Percentiles rank a stretch among this genome's conserved stretches.
These are phyloP conservation scores for Tetragonula carbonaria DNA, from an alignment of 2,888 invertebrate genomes.

Conservation along the genomic window DNA sequence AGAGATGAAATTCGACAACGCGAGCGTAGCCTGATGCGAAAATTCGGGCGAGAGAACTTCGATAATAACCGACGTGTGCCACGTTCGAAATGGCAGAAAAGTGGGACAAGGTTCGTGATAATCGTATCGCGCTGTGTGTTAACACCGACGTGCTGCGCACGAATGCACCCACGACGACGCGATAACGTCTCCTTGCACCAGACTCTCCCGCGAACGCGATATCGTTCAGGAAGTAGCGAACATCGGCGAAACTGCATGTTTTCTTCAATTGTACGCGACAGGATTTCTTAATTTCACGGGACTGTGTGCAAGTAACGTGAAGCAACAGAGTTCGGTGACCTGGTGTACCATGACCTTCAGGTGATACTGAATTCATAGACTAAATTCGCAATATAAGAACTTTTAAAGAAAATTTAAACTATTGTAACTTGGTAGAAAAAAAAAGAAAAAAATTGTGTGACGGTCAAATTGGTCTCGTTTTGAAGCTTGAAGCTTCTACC, in stretches of 20 bases:
- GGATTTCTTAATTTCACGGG: background rate
- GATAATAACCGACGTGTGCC: slow-evolving; percentile 17
- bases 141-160: slow-evolving; percentile 33
- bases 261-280: background rate
- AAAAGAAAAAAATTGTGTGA: too few species aligned
- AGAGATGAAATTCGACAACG: too few species aligned
- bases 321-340: background rate
- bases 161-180: slow-evolving; percentile 14
- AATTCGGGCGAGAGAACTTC: slow-evolving; percentile 5
- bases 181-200: slow-evolving; percentile 4
- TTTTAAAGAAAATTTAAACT: too few species aligned
- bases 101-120: slow-evolving; percentile 70
- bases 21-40: too few species aligned
- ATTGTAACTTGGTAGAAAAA: too few species aligned
- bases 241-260: background rate
- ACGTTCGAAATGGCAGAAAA: slow-evolving; percentile 23
- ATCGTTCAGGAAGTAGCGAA: background rate
- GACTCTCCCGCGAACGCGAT: background rate
- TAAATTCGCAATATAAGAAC: too few species aligned
- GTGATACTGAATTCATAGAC: too few species aligned
- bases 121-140: slow-evolving; percentile 61
- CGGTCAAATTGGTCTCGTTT: too few species aligned
- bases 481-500: too few species aligned
- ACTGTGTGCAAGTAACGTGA: background rate
- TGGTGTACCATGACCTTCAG: background rate